These are phyloP conservation scores for Bombus cullumanus DNA, from an alignment of 1,140 invertebrate genomes.

Conservation along the genomic window DNA sequence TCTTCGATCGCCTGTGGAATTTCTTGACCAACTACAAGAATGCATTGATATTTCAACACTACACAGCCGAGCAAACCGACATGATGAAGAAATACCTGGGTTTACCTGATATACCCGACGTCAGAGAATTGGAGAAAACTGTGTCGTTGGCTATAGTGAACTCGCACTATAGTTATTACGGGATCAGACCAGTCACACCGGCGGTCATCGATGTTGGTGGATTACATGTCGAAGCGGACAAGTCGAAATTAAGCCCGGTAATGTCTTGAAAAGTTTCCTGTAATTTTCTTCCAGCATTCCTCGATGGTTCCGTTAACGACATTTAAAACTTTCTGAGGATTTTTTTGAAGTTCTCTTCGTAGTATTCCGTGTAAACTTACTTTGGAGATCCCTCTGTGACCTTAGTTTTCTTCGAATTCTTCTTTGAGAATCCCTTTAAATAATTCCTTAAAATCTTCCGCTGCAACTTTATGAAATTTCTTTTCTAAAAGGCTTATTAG, in stretches of 20 bases:
- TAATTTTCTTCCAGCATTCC: not conserved
- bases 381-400: not conserved
- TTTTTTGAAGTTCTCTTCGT: not conserved
- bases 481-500: slow-evolving; percentile 57
- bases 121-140: slow-evolving; percentile 80
- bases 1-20: slow-evolving; percentile 85
- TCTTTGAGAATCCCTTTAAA: not conserved
- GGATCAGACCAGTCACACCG: slow-evolving; percentile 80
- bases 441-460: slow-evolving; percentile 81
- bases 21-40: slow-evolving; percentile 52
- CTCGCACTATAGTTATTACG: slow-evolving; percentile 82
- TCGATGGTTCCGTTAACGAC: not conserved
- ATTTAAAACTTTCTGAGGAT: not conserved
- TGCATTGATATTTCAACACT: slow-evolving; percentile 59
- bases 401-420: not conserved
- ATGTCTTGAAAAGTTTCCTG: not conserved
- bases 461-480: slow-evolving; percentile 84
- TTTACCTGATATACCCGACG: slow-evolving; percentile 65
- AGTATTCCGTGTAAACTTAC: not conserved
- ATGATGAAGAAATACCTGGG: slow-evolving; percentile 78
- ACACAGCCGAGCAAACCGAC: slow-evolving; percentile 65
- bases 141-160: slow-evolving; percentile 84
- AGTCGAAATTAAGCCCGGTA: slow-evolving; percentile 56
- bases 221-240: slow-evolving; percentile 78
- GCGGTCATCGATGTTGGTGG: slow-evolving; percentile 84